Base-by-base conservation (phyloP, 2,888 invertebrate genomes). In the Drosophila siamana region DNA sequence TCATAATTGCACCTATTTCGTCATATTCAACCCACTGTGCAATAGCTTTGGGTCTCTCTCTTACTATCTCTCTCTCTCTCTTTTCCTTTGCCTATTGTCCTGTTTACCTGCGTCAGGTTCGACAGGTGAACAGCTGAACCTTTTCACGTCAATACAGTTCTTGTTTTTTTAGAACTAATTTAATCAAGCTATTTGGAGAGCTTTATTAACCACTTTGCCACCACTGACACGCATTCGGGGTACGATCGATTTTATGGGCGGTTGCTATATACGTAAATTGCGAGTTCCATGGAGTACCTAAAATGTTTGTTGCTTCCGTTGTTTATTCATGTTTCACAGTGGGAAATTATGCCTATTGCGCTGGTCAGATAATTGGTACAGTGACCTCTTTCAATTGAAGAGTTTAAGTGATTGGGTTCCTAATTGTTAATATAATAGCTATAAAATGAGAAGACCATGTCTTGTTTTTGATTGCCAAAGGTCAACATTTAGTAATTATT, bases 311-410 rank as follows among this genome's bases (percentile, higher is more conserved):
- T 61, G 8, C 36, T 57, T 6, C 7, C 61, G 13, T 65, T 54
- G 24, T 44, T 56, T 57, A 61, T 74, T 63, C 48, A 63, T 72
- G 43, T 59, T 52, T 15, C 16, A 44, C 54, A 64, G 41, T 74
- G 72, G 57, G 43, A 70, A 65, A 44, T 68, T 64, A 71, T 71
- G 85, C 61, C 73, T 62, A 71, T 48, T 62, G 67, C 61, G 63
- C 47, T 69, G 55, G 26, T 33, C 64, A 48, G 33, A 62, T 87
- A 88, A 81, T 84, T 88, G 86, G 73, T 61, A 55, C 64, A 71
- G 69, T 63, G 83, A 87, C 88, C 83, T 76, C 59, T 62, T 43
- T 66, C 67, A 85, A 87, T 84, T 84, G 74, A 70, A 81, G 67
- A 74, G 84, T 82, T 84, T 79, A 88, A 77, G 66, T 64, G 52